phyloP scores from a whole-genome alignment of 2,797 vertebrate genomes.

The Phalloptychus januarius region DNA sequence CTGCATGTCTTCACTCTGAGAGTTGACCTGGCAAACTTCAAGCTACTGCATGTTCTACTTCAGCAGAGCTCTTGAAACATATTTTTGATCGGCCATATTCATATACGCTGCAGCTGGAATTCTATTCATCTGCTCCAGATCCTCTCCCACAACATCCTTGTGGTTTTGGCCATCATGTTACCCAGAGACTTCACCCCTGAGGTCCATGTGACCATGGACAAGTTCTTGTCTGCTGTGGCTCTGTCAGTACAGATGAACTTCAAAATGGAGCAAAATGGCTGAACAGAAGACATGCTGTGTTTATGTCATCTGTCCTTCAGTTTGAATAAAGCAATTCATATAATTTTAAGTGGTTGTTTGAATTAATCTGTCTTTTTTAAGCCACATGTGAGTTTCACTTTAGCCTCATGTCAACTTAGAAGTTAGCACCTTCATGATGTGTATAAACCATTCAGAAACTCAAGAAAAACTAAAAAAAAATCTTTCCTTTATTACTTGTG shows the following conservation, averaged over 20 bases:
- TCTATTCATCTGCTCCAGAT: conserved; percentile 68
- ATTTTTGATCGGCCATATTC: neutral
- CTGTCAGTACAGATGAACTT: conserved; percentile 81
- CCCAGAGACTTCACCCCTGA: conserved; percentile 74
- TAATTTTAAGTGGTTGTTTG: neutral
- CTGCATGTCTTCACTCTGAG: conserved; percentile 87
- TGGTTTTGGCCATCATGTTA: conserved; percentile 78
- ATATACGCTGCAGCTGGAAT: neutral
- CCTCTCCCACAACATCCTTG: conserved; percentile 80
- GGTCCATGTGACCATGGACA: conserved; percentile 85
- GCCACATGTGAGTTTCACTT: neutral
- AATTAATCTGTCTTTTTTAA: neutral
- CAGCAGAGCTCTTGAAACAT: neutral
- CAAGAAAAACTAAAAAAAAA: neutral
- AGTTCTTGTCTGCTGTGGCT: conserved; percentile 81
- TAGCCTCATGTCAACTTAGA: neutral
- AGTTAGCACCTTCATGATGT: neutral
- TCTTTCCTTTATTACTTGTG: neutral
- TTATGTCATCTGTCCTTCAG: neutral
- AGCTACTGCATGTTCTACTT: conserved; percentile 64
- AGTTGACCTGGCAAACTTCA: conserved; percentile 89
- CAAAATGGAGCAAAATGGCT: neutral
- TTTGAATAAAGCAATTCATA: neutral
- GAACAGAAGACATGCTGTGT: neutral
- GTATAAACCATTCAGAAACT: neutral